phyloP scores from a whole-genome alignment of 1,140 invertebrate genomes.

The Apocrypta bakeri region DNA sequence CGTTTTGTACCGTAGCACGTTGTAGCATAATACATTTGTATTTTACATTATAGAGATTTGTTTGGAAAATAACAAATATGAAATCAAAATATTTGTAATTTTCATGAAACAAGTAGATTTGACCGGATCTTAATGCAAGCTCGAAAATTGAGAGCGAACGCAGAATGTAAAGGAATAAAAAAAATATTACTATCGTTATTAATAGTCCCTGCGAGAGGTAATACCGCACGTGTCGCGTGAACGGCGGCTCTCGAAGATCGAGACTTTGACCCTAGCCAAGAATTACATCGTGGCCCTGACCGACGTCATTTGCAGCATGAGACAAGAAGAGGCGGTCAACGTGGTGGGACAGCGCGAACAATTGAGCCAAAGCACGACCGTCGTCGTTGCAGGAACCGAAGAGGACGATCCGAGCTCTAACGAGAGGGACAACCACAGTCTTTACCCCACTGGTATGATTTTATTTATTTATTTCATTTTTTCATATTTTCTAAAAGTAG shows the following conservation, averaged over 20 bases:
- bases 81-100: too few species aligned
- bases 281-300: constrained; percentile 95
- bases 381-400: not conserved
- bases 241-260: constrained; percentile 90
- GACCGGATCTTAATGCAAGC: too few species aligned
- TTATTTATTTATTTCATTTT: not conserved
- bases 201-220: constrained; percentile 90
- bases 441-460: not conserved
- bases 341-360: constrained; percentile 10
- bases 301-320: constrained; percentile 87
- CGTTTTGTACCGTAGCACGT: too few species aligned
- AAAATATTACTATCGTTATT: too few species aligned
- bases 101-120: too few species aligned
- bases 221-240: constrained; percentile 94
- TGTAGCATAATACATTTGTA: too few species aligned
- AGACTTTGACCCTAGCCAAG: constrained; percentile 92
- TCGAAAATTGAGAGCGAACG: too few species aligned
- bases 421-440: not conserved
- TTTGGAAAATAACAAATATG: too few species aligned
- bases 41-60: too few species aligned
- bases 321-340: constrained; percentile 72
- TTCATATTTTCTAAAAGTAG: not conserved
- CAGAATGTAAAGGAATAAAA: too few species aligned
- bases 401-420: not conserved
- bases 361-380: not conserved